A percentile compares a stretch with the other conserved stretches of the same genome.
Conservation (phyloP, 2,113 vertebrate genomes). For the Ceyx cyanopectus region DNA sequence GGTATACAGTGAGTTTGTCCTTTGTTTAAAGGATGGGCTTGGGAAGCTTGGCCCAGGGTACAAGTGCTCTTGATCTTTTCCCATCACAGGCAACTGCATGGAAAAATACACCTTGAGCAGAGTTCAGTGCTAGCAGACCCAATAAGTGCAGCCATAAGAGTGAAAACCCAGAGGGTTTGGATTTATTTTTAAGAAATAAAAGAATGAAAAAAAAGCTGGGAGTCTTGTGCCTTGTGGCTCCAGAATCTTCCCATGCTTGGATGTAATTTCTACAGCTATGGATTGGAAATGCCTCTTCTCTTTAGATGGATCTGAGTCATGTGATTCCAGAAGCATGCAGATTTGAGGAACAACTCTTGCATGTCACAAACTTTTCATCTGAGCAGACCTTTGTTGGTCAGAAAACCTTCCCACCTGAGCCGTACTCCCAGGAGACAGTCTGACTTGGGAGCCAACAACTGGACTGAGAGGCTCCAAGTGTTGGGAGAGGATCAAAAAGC, state of each 20-base stretch:
- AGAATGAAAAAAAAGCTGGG: not conserved
- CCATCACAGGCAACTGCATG: not conserved
- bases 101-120: not conserved
- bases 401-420: conserved; percentile 37
- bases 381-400: not conserved
- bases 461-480: conserved; percentile 17
- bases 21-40: not conserved
- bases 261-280: not conserved
- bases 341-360: not conserved
- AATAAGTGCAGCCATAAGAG: not conserved
- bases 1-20: not conserved
- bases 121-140: not conserved
- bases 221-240: not conserved
- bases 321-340: not conserved
- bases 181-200: not conserved
- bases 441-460: conserved; percentile 16
- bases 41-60: not conserved
- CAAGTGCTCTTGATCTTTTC: not conserved
- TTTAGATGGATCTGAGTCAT: not conserved
- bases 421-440: conserved; percentile 9
- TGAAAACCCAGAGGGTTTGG: not conserved
- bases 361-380: not conserved
- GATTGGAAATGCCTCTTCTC: not conserved
- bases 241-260: not conserved
- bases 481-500: conserved; percentile 71